Base-by-base conservation (phyloP, 2,888 invertebrate species). In the Andrena flavipes region DNA sequence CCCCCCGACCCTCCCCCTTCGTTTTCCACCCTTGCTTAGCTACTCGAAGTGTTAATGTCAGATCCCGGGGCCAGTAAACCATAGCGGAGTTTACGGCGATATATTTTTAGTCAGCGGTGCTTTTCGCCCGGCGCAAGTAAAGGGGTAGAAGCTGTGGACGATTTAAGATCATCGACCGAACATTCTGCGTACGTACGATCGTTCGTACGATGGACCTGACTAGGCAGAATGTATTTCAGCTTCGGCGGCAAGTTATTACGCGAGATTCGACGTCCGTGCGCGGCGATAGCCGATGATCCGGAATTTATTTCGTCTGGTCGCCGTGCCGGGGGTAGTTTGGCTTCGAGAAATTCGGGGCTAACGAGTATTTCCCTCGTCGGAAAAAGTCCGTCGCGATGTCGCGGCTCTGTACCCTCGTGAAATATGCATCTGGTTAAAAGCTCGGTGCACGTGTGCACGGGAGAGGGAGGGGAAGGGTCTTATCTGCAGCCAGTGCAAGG, bases 21-120 rank as follows among this genome's bases (percentile, higher is more conserved):
- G 26, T 33, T 48, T 35, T 20, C 35, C 69, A 23, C n/a, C 56
- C 26, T 76, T 65, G 70, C 74, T 62, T 56, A 51, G 81, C 80
- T 80, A 75, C 80, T 74, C 80, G 77, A 84, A 86, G 88, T 86
- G 89, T 84, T 89, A 87, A 89, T 84, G 84, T 85, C 77, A 82
- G 85, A 87, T 82, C 76, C 74, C 70, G 74, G 56, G 82, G 82
- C 74, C 82, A 77, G 80, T 82, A 84, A 84, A 84, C 82, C 83
- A 64, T 20, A 70, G 49, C 54, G 64, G 76, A 88, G 89, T 89
- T 88, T 87, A 88, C 80, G 84, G 79, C 65, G 77, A 68, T 82
- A 69, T 84, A 87, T 84, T 86, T 84, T 75, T 78, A 67, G 49
- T 62, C 42, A 35, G 63, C 56, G 42, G 20, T 16, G 20, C 5